These are phyloP conservation scores for Andrena praecox DNA, from an alignment of 2,888 invertebrate genomes.

Conservation along the genomic window DNA sequence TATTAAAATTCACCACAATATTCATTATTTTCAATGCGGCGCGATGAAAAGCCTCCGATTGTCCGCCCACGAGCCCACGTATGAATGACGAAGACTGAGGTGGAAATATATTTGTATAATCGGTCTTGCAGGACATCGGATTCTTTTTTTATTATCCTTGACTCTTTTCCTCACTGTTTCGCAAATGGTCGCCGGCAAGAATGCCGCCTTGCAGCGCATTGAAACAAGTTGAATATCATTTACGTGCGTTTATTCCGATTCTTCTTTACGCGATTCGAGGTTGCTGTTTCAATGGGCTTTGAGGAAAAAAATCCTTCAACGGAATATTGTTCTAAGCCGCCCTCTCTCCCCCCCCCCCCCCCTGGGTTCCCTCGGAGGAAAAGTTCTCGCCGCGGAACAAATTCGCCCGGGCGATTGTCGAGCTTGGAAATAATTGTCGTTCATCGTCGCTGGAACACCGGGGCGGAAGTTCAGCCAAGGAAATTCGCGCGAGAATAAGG, in stretches of 20 bases:
- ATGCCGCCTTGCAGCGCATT: slow-evolving; percentile 32
- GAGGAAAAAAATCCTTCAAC: slow-evolving; percentile 12
- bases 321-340: slow-evolving; percentile 27
- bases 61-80: neutral
- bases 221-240: slow-evolving; percentile 49
- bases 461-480: slow-evolving; percentile 47
- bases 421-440: slow-evolving; percentile 55
- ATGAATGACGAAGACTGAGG: slow-evolving; percentile 26
- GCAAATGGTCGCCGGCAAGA: slow-evolving; percentile 11
- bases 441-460: slow-evolving; percentile 32
- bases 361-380: neutral
- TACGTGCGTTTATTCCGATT: slow-evolving; percentile 49
- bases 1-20: slow-evolving; percentile 24
- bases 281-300: neutral
- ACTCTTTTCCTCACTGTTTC: slow-evolving; percentile 7
- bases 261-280: slow-evolving; percentile 35
- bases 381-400: slow-evolving; percentile 43
- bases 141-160: neutral
- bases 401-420: slow-evolving; percentile 43
- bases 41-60: slow-evolving; percentile 13
- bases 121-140: neutral
- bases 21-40: neutral
- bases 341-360: neutral
- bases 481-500: slow-evolving; percentile 63
- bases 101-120: slow-evolving; percentile 33